Evolutionary conservation across 2,797 vertebrate genomes (phyloP).

Genomic region (Squalus acanthias): DNA sequence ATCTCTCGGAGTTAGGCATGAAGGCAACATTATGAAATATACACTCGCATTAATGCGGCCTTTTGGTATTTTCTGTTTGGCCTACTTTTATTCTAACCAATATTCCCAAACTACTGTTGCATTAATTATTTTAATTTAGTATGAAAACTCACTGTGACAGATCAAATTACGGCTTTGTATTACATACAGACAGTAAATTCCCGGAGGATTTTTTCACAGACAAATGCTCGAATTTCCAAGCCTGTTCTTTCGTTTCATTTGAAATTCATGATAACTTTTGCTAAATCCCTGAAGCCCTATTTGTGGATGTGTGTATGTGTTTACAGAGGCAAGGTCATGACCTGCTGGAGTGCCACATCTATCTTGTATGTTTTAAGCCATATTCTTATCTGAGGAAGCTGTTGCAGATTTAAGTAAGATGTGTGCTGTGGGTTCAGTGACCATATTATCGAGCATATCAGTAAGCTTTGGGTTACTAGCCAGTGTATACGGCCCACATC

Average conservation of each 20-base stretch:
- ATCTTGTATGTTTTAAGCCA: neutral
- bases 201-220: conserved; percentile 2
- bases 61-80: neutral
- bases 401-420: neutral
- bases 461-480: neutral
- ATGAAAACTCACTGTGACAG: conserved; percentile 9
- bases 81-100: neutral
- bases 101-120: conserved; percentile 17
- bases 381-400: neutral
- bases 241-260: conserved; percentile 15
- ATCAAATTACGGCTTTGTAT: conserved; percentile 30
- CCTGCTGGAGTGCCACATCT: neutral
- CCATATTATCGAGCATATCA: conserved; percentile 11
- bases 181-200: neutral
- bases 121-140: conserved; percentile 23
- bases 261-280: conserved; percentile 16
- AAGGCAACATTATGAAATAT: neutral
- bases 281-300: conserved; percentile 22
- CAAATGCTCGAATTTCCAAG: conserved; percentile 5
- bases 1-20: neutral
- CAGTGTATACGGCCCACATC: neutral
- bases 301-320: neutral
- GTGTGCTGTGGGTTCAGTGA: neutral
- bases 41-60: neutral
- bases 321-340: neutral